Base-by-base conservation (phyloP, 2,888 invertebrate genomes). In the Phrixothrix hirtus region DNA sequence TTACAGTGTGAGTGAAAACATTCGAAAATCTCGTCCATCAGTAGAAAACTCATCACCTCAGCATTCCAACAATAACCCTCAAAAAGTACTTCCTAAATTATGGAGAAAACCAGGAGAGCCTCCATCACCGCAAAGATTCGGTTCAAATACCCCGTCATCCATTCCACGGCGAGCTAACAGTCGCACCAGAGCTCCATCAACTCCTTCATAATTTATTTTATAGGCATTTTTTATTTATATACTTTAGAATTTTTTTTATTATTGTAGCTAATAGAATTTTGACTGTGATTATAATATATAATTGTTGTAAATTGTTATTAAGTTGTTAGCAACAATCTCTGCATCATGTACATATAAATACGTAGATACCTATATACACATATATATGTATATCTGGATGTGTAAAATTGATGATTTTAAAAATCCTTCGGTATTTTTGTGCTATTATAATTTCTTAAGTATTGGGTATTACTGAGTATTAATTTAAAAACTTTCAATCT, bases 1-100 rank as follows among this genome's bases (percentile, higher is more conserved):
- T 45, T 65, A n/a, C 68, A 75, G 75, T 73, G 71, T 62, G 74
- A 75, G 59, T 74, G 72, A 74, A 65, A 57, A 55, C 37, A 45
- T 60, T 25, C 60, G 65, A 49, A 67, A 65, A 60, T 66, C 66
- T 38, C 69, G 67, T 54, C 65, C 65, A 26, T 57, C 62, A 57
- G 37, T 55, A 48, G 65, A 67, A 51, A 51, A 59, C 42, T 37
- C 60, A 26, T 38, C 49, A 30, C n/a, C n/a, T n/a, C 35, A 30
- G 13, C 34, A 58, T 11, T 15, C 17, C 14, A 37, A 37, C 37
- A 46, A 17, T 15, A 38, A 21, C 26, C 34, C 56, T 41, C 63
- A 57, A 45, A 59, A 57, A 21, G 55, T 61, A 9, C 54, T 63
- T 11, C 57, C 67, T 34, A 63, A 65, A 49, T 59, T 71, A 35